A percentile compares a stretch with the other conserved stretches of the same genome.
Conservation (phyloP, 2,888 invertebrate genomes). For the Thera obeliscata region DNA sequence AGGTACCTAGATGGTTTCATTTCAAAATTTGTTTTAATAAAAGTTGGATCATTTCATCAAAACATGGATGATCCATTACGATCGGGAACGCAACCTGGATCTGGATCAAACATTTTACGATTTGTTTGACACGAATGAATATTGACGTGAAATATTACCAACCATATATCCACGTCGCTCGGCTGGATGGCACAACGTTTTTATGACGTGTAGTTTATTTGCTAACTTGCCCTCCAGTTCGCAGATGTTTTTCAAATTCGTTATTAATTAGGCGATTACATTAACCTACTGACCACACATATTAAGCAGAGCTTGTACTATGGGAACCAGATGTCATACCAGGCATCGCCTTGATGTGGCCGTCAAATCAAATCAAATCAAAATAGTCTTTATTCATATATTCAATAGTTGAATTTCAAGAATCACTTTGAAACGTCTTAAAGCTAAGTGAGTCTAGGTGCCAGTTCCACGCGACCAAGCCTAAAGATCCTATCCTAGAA, state of each 20-base stretch:
- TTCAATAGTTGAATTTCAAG: too few relatives aligned
- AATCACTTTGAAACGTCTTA: too few relatives aligned
- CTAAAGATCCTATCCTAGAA: too few relatives aligned
- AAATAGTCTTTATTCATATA: too few relatives aligned
- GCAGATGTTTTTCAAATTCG: neutral
- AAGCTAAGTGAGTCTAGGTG: too few relatives aligned
- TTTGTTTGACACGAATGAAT: slow-evolving; percentile 71
- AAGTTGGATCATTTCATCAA: slow-evolving; percentile 7
- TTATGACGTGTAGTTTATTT: slow-evolving; percentile 64
- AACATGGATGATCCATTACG: slow-evolving; percentile 41
- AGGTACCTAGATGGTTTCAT: neutral
- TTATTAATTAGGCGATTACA: neutral
- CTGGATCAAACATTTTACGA: slow-evolving; percentile 60
- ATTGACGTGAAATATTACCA: slow-evolving; percentile 67
- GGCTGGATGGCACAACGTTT: slow-evolving; percentile 58
- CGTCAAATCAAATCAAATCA: too few relatives aligned
- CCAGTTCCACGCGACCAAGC: too few relatives aligned
- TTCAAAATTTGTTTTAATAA: neutral
- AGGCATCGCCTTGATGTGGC: too few relatives aligned
- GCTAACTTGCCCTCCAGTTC: neutral
- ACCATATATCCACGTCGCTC: slow-evolving; percentile 57
- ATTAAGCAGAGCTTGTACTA: too few relatives aligned
- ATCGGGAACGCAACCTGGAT: slow-evolving; percentile 36
- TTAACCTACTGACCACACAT: too few relatives aligned
- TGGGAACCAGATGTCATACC: too few relatives aligned